These are phyloP conservation scores for Epistrophe grossulariae DNA, from an alignment of 2,888 invertebrate species.

Conservation along the genomic window DNA sequence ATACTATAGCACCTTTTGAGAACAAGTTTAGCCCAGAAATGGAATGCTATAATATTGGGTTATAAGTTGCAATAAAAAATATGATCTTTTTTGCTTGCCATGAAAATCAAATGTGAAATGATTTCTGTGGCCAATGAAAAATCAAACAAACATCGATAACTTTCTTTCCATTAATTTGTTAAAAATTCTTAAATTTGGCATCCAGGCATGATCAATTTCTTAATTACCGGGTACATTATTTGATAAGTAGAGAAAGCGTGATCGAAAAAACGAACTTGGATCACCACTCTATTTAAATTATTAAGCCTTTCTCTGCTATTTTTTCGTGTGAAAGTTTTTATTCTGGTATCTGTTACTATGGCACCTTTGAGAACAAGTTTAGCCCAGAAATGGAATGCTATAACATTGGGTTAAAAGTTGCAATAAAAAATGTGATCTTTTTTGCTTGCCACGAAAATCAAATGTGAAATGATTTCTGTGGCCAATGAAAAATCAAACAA, in stretches of 20 bases:
- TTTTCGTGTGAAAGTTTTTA: too few species aligned
- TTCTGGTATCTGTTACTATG: too few species aligned
- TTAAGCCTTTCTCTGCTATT: too few species aligned
- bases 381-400: conserved; percentile 19
- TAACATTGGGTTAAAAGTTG: conserved; percentile 54
- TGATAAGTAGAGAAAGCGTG: too few species aligned
- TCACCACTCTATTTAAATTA: too few species aligned
- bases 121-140: conserved; percentile 81
- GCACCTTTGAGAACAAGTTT: conserved; percentile 36
- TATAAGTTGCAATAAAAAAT: conserved; percentile 64
- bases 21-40: conserved; percentile 23
- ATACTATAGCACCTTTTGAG: conserved; percentile 25
- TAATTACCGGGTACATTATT: too few species aligned
- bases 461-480: conserved; percentile 76
- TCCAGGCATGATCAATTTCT: too few species aligned
- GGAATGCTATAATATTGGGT: conserved; percentile 31
- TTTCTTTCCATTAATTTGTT: too few species aligned
- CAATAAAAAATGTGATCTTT: conserved; percentile 47
- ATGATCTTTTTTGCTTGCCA: conserved; percentile 23
- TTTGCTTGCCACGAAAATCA: conserved; percentile 23
- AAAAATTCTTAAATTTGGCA: too few species aligned
- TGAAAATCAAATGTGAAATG: conserved; percentile 24
- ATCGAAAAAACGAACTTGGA: too few species aligned
- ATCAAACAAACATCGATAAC: conserved; percentile 78
- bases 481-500: conserved; percentile 81